Base-by-base conservation (phyloP, 92 coral and sea anemone species). In the Meandrina meandrites region DNA sequence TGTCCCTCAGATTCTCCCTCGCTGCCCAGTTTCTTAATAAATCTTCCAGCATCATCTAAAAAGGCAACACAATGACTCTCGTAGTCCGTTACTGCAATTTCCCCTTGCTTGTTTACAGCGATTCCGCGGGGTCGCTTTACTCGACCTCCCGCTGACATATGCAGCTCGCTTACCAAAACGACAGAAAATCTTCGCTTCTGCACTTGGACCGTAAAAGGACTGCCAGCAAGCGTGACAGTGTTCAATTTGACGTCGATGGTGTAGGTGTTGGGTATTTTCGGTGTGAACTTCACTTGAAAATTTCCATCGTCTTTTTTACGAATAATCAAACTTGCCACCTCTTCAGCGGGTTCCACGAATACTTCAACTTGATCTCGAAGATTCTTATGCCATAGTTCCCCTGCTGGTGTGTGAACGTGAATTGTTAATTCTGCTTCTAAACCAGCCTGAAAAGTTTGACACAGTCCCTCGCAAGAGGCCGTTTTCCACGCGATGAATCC, bases 361-460 rank as follows among this genome's bases (percentile, higher is more conserved):
- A 78, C 27, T 51, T 78, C 81, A 16, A 78, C 45, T 1, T 18
- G 45, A 45, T 78, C 67, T 4, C 22, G 36, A 53, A 18, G 16
- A 27, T 51, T 22, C 21, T 1, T 30, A 57, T 78, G 24, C 34
- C 81, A 34, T 3, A 78, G 27, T 31, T 51, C 62, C n/a, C 42
- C 81, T 28, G 28, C 24, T n/a, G 14, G 12, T 78, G 81, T 78
- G 7, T 78, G n/a, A 0, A 42, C 45, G 40, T 42, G 45, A 14
- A 78, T 0, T 9, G 66, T 27, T 47, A 78, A 14, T 13, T 78
- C 81, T 31, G 81, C 66, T 50, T 78, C 81, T 4, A 31, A 42
- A 2, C 42, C 81, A 78, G 81, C 64, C 28, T 78, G 81, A n/a
- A 42, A 78, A 15, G 18, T 51, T 53, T 78, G 81, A 15, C 5